phyloP scores from a whole-genome alignment of 2,888 invertebrate genomes.

The Lacanobia wlatinum region DNA sequence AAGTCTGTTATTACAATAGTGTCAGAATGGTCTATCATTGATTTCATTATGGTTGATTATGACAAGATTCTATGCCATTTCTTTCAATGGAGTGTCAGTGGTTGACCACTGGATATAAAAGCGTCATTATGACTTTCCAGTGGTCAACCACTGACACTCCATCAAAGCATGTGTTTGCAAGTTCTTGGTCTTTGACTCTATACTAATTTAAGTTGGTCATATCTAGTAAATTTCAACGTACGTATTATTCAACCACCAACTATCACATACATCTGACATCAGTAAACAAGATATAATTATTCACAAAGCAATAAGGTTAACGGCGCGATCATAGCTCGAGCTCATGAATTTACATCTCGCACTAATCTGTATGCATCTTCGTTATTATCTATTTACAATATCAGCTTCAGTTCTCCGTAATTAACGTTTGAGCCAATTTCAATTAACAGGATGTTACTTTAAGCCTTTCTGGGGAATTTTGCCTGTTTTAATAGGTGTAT shows the following conservation, averaged over 20 bases:
- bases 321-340: constrained; percentile 62
- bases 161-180: too few relatives aligned
- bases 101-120: too few relatives aligned
- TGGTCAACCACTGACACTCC: too few relatives aligned
- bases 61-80: too few relatives aligned
- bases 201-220: too few relatives aligned
- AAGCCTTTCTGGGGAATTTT: not conserved
- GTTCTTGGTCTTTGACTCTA: too few relatives aligned
- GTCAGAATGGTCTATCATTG: too few relatives aligned
- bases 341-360: constrained; percentile 69
- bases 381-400: constrained; percentile 46
- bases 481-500: not conserved
- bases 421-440: constrained; percentile 37
- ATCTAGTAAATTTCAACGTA: too few relatives aligned
- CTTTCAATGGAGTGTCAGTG: too few relatives aligned
- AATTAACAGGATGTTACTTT: constrained; percentile 8
- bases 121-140: too few relatives aligned
- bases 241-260: constrained; percentile 5
- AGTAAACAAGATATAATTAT: constrained; percentile 61
- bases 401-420: constrained; percentile 41
- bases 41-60: too few relatives aligned
- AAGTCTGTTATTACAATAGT: too few relatives aligned
- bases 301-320: constrained; percentile 58
- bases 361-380: constrained; percentile 56
- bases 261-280: constrained; percentile 28